Evolutionary conservation across 2,888 invertebrate species (phyloP).

Genomic region (Hypselothyrea guttata): DNA sequence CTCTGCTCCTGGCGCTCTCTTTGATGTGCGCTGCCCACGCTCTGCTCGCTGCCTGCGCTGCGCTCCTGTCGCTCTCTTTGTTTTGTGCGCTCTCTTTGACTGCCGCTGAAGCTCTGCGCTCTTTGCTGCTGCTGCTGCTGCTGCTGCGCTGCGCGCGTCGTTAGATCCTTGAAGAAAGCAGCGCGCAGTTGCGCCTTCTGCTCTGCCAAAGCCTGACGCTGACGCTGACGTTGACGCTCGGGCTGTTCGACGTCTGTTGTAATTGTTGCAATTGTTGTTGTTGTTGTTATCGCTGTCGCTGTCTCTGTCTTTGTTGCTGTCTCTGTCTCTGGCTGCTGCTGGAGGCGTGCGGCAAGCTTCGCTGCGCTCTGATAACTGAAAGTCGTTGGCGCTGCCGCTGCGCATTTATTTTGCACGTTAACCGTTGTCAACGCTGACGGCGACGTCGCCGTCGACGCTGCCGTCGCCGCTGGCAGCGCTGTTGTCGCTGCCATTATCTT

Average conservation of each 20-base stretch:
- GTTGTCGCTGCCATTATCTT: slow-evolving; percentile 64
- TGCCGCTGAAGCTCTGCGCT: neutral
- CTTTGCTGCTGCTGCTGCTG: neutral
- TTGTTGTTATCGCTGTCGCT: slow-evolving; percentile 20
- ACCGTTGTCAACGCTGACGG: slow-evolving; percentile 45
- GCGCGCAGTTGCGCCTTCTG: slow-evolving; percentile 70
- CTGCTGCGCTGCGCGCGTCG: slow-evolving; percentile 17
- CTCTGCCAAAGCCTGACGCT: slow-evolving; percentile 54
- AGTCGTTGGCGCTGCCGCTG: slow-evolving; percentile 62
- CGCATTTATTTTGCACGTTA: slow-evolving; percentile 76
- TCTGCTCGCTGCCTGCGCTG: too few species aligned
- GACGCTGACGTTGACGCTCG: slow-evolving; percentile 8
- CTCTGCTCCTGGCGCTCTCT: neutral
- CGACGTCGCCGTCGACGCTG: slow-evolving; percentile 25
- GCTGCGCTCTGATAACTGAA: slow-evolving; percentile 77
- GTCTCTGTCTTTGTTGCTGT: slow-evolving; percentile 22
- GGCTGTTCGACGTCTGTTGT: slow-evolving; percentile 22
- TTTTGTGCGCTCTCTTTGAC: slow-evolving; percentile 7
- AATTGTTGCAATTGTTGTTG: slow-evolving; percentile 26
- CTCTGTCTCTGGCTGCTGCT: slow-evolving; percentile 4
- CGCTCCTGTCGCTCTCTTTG: slow-evolving; percentile 20
- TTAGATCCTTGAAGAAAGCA: slow-evolving; percentile 68
- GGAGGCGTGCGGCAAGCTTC: slow-evolving; percentile 59
- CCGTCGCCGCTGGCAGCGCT: slow-evolving; percentile 24
- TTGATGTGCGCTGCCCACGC: too few species aligned